Evolutionary conservation across 2,888 invertebrate genomes (phyloP).

Genomic region (Xylota sylvarum): DNA sequence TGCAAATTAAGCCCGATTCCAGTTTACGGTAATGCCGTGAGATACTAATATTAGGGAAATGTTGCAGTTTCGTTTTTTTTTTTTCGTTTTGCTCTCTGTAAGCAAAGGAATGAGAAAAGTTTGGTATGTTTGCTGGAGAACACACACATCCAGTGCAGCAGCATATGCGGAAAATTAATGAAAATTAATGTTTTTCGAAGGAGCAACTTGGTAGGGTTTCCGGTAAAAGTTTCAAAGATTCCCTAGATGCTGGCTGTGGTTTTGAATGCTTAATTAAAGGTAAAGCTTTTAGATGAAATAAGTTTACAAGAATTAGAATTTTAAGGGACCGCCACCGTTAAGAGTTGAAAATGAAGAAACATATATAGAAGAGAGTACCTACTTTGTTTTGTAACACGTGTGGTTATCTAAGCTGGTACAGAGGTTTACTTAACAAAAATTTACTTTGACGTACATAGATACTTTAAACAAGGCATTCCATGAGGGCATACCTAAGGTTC

Average conservation of each 20-base stretch:
- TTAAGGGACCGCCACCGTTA: neutral
- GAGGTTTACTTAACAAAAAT: no score
- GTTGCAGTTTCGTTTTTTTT: slow-evolving; percentile 39
- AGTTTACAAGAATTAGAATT: slow-evolving; percentile 8
- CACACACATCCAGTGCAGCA: slow-evolving; percentile 13
- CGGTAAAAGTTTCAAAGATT: slow-evolving; percentile 48
- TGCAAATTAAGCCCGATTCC: slow-evolving; percentile 72
- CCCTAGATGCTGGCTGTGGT: slow-evolving; percentile 41
- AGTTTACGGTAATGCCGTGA: slow-evolving; percentile 67
- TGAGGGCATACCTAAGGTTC: no score
- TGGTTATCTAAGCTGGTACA: no score
- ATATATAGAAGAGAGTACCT: neutral
- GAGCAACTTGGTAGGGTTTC: slow-evolving; percentile 47
- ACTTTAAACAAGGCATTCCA: no score
- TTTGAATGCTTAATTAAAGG: slow-evolving; percentile 61
- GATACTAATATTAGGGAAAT: slow-evolving; percentile 63
- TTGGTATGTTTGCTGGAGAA: slow-evolving; percentile 24
- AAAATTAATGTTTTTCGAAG: slow-evolving; percentile 54
- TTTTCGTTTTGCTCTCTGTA: neutral
- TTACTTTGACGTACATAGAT: no score
- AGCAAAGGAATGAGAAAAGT: slow-evolving; percentile 23
- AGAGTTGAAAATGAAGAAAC: neutral
- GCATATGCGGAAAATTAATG: slow-evolving; percentile 58
- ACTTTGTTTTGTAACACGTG: no score
- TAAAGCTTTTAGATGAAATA: slow-evolving; percentile 13